Conservation (phyloP, 2,888 invertebrate genomes). For the Stictocephala bisonia region DNA sequence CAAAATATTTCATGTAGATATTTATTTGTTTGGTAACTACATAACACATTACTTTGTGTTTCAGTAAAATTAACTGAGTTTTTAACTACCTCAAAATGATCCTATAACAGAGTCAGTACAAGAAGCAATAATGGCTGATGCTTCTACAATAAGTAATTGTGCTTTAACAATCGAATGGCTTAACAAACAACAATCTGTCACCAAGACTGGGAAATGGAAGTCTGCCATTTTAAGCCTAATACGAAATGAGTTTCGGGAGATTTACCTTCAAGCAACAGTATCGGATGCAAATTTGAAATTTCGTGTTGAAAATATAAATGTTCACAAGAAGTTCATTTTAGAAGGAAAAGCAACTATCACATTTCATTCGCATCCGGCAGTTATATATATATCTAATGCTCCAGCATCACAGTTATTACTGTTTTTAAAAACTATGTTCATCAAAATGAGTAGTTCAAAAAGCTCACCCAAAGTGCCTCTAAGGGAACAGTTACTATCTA, state of each 20-base stretch:
- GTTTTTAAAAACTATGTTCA: constrained; percentile 83
- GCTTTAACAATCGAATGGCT: constrained; percentile 40
- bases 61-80: too few relatives aligned
- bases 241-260: constrained; percentile 81
- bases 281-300: constrained; percentile 76
- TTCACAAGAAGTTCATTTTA: constrained; percentile 86
- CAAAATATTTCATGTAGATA: too few relatives aligned
- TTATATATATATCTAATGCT: constrained; percentile 87
- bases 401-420: constrained; percentile 82
- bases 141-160: constrained; percentile 40
- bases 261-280: constrained; percentile 78
- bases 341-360: constrained; percentile 94
- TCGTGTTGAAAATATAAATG: constrained; percentile 76
- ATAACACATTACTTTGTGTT: too few relatives aligned
- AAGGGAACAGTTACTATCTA: constrained; percentile 75
- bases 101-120: too few relatives aligned
- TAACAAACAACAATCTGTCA: constrained; percentile 58
- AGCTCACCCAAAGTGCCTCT: constrained; percentile 65
- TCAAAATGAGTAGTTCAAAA: constrained; percentile 75
- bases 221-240: constrained; percentile 77
- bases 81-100: too few relatives aligned
- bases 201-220: constrained; percentile 71
- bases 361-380: constrained; percentile 78
- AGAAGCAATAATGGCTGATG: constrained; percentile 19
- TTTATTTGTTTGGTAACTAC: too few relatives aligned